phyloP scores from a whole-genome alignment of 2,888 invertebrate species.

The Eutolmus rufibarbis region DNA sequence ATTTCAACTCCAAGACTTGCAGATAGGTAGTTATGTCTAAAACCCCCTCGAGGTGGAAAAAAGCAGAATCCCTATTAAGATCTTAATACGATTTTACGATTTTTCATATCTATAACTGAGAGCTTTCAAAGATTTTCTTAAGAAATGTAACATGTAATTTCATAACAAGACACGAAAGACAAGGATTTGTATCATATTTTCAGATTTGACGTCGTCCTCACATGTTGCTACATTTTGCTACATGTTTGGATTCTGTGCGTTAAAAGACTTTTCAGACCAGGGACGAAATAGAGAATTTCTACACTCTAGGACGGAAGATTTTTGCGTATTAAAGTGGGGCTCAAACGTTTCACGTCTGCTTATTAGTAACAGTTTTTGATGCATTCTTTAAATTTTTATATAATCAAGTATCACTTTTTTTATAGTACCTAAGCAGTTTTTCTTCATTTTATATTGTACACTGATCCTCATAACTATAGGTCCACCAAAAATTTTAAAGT shows the following conservation, averaged over 20 bases:
- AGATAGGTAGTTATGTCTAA: neutral
- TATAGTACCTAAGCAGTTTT: too few species aligned
- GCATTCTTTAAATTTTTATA: neutral
- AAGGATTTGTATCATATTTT: neutral
- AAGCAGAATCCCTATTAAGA: neutral
- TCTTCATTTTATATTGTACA: too few species aligned
- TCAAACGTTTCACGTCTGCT: neutral
- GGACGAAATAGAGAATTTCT: neutral
- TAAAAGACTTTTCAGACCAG: neutral
- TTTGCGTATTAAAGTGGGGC: neutral
- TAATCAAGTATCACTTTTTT: too few species aligned
- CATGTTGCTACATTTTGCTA: too few species aligned
- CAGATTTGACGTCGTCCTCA: too few species aligned
- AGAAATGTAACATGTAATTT: neutral
- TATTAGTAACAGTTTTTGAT: neutral
- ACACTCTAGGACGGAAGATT: neutral
- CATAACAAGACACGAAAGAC: neutral
- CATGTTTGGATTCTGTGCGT: too few species aligned
- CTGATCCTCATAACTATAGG: too few species aligned
- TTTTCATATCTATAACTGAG: too few species aligned
- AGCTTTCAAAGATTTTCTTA: neutral
- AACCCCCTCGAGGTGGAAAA: too few species aligned
- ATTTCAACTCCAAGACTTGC: neutral
- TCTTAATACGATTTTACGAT: too few species aligned
- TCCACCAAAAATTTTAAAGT: too few species aligned